These are phyloP conservation scores for Canis aureus DNA, from an alignment of 2,113 vertebrate genomes.

Conservation along the genomic window DNA sequence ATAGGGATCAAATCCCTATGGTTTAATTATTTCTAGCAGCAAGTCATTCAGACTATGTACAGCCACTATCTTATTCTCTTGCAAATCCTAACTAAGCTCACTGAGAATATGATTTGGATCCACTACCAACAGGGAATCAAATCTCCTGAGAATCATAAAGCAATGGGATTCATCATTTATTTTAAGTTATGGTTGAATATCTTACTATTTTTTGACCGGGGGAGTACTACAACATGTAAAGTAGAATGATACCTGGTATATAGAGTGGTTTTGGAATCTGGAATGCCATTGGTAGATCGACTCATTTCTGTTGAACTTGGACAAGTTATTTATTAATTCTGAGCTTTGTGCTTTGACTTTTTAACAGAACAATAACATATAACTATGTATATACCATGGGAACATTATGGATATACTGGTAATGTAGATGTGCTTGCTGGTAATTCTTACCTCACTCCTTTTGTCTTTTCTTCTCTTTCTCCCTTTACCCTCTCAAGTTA, in stretches of 20 bases:
- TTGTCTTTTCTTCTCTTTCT: neutral
- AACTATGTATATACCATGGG: neutral
- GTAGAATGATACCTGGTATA: neutral
- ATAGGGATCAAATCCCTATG: neutral
- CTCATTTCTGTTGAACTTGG: neutral
- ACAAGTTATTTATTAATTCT: neutral
- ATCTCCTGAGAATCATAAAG: neutral
- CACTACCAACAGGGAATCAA: neutral
- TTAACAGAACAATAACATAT: neutral
- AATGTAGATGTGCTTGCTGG: neutral
- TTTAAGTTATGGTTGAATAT: neutral
- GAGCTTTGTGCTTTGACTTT: neutral
- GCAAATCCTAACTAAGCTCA: neutral
- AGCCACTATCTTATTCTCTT: neutral
- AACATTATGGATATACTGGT: neutral
- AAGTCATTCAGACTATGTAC: neutral
- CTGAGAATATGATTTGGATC: neutral
- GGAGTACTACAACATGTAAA: neutral
- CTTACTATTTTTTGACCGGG: neutral
- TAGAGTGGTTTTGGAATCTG: neutral
- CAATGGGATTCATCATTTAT: neutral
- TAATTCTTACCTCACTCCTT: accelerated
- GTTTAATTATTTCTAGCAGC: conserved; percentile 30
- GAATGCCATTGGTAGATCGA: neutral
- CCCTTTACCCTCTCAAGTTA: neutral